Base-by-base conservation (phyloP, 2,888 invertebrate species). In the Philopedon plagiatum region DNA sequence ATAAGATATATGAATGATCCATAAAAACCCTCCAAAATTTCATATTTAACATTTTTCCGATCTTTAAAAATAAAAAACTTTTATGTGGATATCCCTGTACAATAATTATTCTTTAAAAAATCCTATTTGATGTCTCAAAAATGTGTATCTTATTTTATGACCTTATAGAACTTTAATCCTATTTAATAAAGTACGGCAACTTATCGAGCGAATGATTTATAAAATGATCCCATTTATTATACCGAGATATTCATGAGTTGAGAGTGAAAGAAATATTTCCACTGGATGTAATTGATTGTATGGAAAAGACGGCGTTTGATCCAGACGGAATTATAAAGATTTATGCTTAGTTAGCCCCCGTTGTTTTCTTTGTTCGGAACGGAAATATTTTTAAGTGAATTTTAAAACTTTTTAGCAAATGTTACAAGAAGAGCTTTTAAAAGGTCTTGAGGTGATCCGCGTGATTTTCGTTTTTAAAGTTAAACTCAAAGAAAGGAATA, bases 281-380 rank as follows among this genome's bases (percentile, higher is more conserved):
- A 74, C 68, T 66, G 78, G 75, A 77, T 76, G 79, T 81, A 83
- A 83, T 83, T 83, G 82, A 82, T 82, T 82, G 81, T 81, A 80
- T 78, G 78, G 79, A 77, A 78, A 78, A 80, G 78, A 81, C 79
- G 80, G 78, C 80, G 76, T 82, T 81, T 81, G 81, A 81, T 81
- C 81, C 78, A 65, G 76, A 76, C 76, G 79, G 80, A 82, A 81
- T 82, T 81, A 80, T 79, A 78, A 77, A 77, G 79, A 81, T 81
- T 81, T 80, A 81, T 80, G 79, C 76, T 76, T 78, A 57, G 71
- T 67, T 67, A 72, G 64, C 37, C 49, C 41, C 58, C 58, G 57
- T 54, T 49, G 68, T 51, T 73, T 73, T 68, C 67, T 62, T 72
- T 73, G 63, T 68, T 68, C 68, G 19, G 29, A 19, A 29, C 15